phyloP scores from a whole-genome alignment of 2,797 vertebrate genomes.

The Sebastes umbrosus region DNA sequence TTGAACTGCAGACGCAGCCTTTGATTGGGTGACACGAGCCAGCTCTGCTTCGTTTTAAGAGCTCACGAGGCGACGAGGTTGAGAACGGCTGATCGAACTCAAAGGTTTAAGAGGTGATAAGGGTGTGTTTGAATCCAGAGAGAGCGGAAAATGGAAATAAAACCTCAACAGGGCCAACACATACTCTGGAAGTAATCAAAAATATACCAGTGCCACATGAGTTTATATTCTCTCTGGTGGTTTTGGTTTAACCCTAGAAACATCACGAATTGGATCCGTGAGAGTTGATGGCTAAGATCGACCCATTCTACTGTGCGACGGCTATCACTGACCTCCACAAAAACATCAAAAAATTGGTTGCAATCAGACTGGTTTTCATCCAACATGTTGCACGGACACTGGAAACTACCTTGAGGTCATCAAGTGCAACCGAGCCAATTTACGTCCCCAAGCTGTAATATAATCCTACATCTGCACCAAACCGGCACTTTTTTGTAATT shows the following conservation, averaged over 20 bases:
- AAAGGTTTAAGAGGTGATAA: conserved; percentile 27
- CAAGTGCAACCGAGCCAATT: background rate
- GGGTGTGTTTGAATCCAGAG: conserved; percentile 25
- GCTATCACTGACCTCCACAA: background rate
- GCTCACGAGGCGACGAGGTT: background rate
- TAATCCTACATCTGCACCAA: background rate
- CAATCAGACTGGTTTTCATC: background rate
- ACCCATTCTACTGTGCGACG: background rate
- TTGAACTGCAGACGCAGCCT: background rate
- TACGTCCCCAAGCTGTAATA: conserved; percentile 4
- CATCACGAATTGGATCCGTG: background rate
- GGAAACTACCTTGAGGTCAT: conserved; percentile 17
- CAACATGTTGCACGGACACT: background rate
- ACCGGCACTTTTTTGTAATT: background rate
- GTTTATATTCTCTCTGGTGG: background rate
- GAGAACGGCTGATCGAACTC: background rate
- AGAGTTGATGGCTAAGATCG: background rate
- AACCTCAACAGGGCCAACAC: background rate
- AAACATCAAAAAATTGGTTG: background rate
- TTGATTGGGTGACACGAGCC: background rate
- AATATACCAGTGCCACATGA: background rate
- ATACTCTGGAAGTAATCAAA: conserved; percentile 14
- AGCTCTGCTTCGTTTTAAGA: background rate
- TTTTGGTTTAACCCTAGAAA: background rate
- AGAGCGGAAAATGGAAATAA: conserved; percentile 13